These are phyloP conservation scores for Dryadula phaetusa DNA, from an alignment of 2,888 invertebrate species.

Conservation along the genomic window DNA sequence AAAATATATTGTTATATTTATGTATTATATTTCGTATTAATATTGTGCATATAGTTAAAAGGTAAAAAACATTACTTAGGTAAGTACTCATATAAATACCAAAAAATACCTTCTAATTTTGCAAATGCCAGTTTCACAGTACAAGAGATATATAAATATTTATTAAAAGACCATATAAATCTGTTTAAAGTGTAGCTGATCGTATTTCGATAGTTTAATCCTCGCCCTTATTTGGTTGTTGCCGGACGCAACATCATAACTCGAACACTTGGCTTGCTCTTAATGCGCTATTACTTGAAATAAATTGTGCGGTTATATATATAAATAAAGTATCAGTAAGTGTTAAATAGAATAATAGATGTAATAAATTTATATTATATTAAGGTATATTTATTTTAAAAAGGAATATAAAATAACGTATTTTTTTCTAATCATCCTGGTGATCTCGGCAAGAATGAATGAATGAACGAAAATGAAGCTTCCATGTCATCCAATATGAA, in stretches of 20 bases:
- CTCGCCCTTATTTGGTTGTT: slow-evolving; percentile 9
- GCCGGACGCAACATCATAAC: slow-evolving; percentile 5
- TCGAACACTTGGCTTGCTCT: not conserved
- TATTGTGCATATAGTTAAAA: too few species aligned
- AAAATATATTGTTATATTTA: not conserved
- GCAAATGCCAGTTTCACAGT: not conserved
- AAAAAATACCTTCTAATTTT: too few species aligned
- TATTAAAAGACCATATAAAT: too few species aligned
- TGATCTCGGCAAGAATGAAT: too few species aligned
- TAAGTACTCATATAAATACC: too few species aligned
- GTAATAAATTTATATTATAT: not conserved
- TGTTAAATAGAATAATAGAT: not conserved
- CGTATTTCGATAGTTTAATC: not conserved
- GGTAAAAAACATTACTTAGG: too few species aligned
- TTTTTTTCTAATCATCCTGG: too few species aligned
- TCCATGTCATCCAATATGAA: too few species aligned
- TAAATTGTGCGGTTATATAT: slow-evolving; percentile 8
- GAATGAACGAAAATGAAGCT: too few species aligned
- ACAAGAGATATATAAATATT: too few species aligned
- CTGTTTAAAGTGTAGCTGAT: not conserved
- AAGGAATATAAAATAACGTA: too few species aligned
- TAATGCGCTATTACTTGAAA: slow-evolving; percentile 6
- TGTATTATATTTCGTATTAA: not conserved
- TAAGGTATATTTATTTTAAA: too few species aligned
- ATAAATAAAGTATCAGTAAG: not conserved